Evolutionary conservation across 2,797 vertebrate genomes (phyloP).

Genomic region (Psittacula echo): DNA sequence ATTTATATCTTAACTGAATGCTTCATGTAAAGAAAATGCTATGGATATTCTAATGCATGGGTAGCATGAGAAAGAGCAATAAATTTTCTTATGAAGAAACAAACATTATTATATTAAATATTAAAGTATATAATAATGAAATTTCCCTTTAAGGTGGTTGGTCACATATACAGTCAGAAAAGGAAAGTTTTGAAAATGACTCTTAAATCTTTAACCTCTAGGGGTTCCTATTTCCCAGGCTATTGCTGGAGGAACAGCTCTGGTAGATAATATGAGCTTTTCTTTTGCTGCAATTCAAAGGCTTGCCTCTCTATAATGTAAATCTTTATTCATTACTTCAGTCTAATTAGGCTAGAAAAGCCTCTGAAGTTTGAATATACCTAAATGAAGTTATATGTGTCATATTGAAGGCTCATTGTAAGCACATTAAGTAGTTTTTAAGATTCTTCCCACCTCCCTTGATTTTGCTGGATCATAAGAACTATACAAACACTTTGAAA

Average conservation of each 20-base stretch:
- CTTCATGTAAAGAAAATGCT: conserved; percentile 54
- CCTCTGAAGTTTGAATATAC: conserved; percentile 43
- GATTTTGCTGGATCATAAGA: not conserved
- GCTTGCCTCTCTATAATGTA: not conserved
- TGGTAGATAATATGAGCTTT: conserved; percentile 24
- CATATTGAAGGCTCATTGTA: not conserved
- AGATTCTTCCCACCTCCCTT: not conserved
- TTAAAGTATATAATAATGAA: conserved; percentile 27
- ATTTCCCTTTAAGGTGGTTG: conserved; percentile 55
- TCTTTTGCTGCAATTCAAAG: conserved; percentile 47
- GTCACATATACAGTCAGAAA: not conserved
- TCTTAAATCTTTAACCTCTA: conserved; percentile 72
- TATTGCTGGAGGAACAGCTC: conserved; percentile 39
- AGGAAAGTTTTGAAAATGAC: conserved; percentile 52
- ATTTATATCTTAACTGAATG: conserved; percentile 56
- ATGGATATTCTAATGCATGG: conserved; percentile 53
- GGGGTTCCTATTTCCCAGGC: conserved; percentile 75
- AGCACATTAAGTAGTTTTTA: not conserved
- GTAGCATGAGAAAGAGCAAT: conserved; percentile 10
- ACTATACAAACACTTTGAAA: not conserved
- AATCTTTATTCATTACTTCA: conserved; percentile 17
- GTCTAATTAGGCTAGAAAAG: conserved; percentile 36
- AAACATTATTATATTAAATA: conserved; percentile 40
- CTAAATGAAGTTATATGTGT: conserved; percentile 19
- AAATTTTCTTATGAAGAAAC: not conserved